Evolutionary conservation across 1,140 invertebrate species (phyloP).

Genomic region (Aphelenchoides besseyi): DNA sequence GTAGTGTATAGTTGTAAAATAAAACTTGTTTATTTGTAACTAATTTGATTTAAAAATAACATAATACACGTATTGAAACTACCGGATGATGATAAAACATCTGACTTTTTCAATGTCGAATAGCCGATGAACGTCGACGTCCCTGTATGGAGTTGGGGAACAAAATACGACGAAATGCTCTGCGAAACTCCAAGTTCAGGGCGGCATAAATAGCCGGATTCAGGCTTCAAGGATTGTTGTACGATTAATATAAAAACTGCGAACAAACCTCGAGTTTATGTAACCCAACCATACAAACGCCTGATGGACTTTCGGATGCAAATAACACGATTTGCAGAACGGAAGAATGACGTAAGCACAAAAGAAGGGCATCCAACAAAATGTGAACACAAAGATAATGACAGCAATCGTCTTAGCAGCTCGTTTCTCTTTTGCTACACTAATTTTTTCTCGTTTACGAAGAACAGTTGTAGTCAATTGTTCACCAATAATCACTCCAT

Average conservation of each 20-base stretch:
- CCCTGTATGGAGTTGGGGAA: constrained; percentile 48
- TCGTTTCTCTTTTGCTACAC: constrained; percentile 68
- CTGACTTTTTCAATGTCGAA: constrained; percentile 12
- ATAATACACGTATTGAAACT: too few relatives aligned
- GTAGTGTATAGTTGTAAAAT: too few relatives aligned
- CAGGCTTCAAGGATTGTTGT: too few relatives aligned
- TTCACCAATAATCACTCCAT: constrained; percentile 8
- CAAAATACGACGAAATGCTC: constrained; percentile 61
- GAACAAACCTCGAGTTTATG: constrained; percentile 58
- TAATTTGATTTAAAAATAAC: too few relatives aligned
- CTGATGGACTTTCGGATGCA: constrained; percentile 61
- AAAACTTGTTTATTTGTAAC: too few relatives aligned
- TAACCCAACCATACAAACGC: constrained; percentile 62
- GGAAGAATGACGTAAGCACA: constrained; percentile 70
- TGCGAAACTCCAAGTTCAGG: constrained; percentile 58
- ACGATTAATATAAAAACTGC: too few relatives aligned
- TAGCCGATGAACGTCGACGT: constrained; percentile 23
- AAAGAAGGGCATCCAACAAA: constrained; percentile 72
- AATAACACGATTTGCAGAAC: constrained; percentile 65
- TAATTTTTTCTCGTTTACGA: constrained; percentile 58
- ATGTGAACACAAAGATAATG: constrained; percentile 70
- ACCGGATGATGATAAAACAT: too few relatives aligned
- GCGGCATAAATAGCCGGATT: constrained; percentile 48
- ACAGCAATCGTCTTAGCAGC: constrained; percentile 71
- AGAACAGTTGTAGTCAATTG: constrained; percentile 50